A percentile compares a stretch with the other conserved stretches of the same genome.
phyloP scores from a whole-genome alignment of 2,797 vertebrate species.

The Sphenopsis melanotis region DNA sequence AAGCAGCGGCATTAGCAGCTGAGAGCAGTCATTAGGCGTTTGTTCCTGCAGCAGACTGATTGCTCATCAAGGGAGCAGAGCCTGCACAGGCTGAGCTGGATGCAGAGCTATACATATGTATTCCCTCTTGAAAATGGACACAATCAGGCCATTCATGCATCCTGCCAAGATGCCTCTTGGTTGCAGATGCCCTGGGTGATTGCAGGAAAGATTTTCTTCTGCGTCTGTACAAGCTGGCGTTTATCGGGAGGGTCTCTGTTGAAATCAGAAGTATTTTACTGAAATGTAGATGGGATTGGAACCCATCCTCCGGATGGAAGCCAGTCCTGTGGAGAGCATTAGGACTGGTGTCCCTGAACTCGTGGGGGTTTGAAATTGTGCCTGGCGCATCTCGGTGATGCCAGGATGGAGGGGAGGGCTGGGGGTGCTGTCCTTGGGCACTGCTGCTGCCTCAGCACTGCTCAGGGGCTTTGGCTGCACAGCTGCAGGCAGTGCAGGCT shows the following conservation, averaged over 20 bases:
- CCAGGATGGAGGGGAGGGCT: not conserved
- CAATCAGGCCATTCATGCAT: slow-evolving; percentile 41
- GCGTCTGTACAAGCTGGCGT: not conserved
- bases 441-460: not conserved
- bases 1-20: slow-evolving; percentile 55
- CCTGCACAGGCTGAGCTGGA: slow-evolving; percentile 17
- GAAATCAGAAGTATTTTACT: not conserved
- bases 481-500: not conserved
- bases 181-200: slow-evolving; percentile 34
- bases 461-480: not conserved
- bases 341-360: not conserved
- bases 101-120: slow-evolving; percentile 48
- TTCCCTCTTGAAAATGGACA: slow-evolving; percentile 41
- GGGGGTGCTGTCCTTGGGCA: not conserved
- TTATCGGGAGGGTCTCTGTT: not conserved
- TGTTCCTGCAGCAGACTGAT: slow-evolving; percentile 39
- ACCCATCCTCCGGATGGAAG: not conserved
- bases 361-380: not conserved
- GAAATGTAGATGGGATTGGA: not conserved
- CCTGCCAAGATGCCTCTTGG: slow-evolving; percentile 42
- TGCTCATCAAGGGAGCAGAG: slow-evolving; percentile 48
- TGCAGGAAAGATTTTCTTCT: not conserved
- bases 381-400: not conserved
- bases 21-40: slow-evolving; percentile 50
- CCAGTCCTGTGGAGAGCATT: not conserved